Base-by-base conservation (phyloP, 2,797 vertebrate species). In the Sebastes melanostomus region DNA sequence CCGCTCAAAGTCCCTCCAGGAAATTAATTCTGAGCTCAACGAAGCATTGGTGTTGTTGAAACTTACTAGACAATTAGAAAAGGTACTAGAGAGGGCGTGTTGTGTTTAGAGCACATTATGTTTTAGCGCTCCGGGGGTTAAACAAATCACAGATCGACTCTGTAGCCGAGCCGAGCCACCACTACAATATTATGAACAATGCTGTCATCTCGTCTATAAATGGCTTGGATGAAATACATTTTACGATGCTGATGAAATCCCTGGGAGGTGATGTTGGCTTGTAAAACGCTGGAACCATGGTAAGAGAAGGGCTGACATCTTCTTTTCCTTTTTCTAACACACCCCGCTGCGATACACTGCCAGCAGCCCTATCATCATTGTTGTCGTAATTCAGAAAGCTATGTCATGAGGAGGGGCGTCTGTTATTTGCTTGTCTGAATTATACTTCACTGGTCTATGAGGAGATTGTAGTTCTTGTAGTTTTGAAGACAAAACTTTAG, bases 11-110 rank as follows among this genome's bases (percentile, higher is more conserved):
- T 90, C 87, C 89, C 81, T 82, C 75, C 82, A 90, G 92, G 86
- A 94, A 92, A 94, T 93, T 83, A 86, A 92, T 85, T 89, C 75
- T 55, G 75, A 85, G 80, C 84, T 68, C 85, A 87, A 78, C 9
- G 81, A 88, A 89, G 84, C 89, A 72, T 84, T 66, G 54, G 78
- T 82, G 89, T 75, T 78, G 87, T 83, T 86, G 83, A 87, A 85
- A 85, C 75, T 72, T 75, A 83, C 52, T 5, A 66, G 74, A 81
- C 72, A 92, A 91, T 91, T 88, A 86, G 50, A 81, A 83, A 76
- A 89, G 68, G 76, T 86, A 68, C 69, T 62, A 67, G 61, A 80
- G 55, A 42, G 46, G 50, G 55, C 24, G 2, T 71, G 70, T 60
- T 72, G 66, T 54, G 72, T 83, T 85, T 52, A 60, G 42, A 78